Percentiles rank a stretch among this genome's conserved stretches.
These are phyloP conservation scores for Leucophenga montana DNA, from an alignment of 2,888 invertebrate genomes.

Conservation along the genomic window DNA sequence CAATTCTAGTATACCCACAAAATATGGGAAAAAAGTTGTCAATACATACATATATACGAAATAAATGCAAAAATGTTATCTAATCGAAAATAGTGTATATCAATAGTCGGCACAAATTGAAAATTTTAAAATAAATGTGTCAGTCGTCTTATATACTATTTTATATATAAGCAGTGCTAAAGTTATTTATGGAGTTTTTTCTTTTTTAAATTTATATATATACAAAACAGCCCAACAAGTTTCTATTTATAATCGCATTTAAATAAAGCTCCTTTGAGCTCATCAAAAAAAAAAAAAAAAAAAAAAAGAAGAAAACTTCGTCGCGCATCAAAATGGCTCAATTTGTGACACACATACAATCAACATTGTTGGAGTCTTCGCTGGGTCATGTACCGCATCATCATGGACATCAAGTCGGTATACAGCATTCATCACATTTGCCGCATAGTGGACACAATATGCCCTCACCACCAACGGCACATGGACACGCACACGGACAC, in stretches of 20 bases:
- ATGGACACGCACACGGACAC: conserved; percentile 65
- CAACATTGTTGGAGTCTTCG: conserved; percentile 76
- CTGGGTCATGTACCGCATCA: conserved; percentile 76
- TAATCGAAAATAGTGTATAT: conserved; percentile 28
- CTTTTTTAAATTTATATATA: not conserved
- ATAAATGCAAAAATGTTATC: conserved; percentile 36
- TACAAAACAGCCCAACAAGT: conserved; percentile 69
- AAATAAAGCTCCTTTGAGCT: conserved; percentile 6
- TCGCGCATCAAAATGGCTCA: conserved; percentile 74
- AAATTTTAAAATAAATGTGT: conserved; percentile 10
- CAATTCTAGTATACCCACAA: conserved; percentile 51
- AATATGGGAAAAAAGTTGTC: conserved; percentile 22
- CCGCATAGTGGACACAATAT: conserved; percentile 74
- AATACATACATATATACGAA: not conserved
- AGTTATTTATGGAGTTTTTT: conserved; percentile 10
- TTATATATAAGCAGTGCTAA: conserved; percentile 1
- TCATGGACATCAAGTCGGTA: conserved; percentile 74
- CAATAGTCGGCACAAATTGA: not conserved
- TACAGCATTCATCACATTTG: conserved; percentile 72
- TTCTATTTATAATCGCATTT: conserved; percentile 75
- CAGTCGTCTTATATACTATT: not conserved
- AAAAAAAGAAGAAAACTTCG: too few relatives aligned
- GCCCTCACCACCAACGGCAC: conserved; percentile 70
- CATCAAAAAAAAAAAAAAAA: not conserved
- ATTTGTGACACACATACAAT: conserved; percentile 77